These are phyloP conservation scores for Calidris pugnax DNA, from an alignment of 2,113 vertebrate genomes.

Conservation along the genomic window DNA sequence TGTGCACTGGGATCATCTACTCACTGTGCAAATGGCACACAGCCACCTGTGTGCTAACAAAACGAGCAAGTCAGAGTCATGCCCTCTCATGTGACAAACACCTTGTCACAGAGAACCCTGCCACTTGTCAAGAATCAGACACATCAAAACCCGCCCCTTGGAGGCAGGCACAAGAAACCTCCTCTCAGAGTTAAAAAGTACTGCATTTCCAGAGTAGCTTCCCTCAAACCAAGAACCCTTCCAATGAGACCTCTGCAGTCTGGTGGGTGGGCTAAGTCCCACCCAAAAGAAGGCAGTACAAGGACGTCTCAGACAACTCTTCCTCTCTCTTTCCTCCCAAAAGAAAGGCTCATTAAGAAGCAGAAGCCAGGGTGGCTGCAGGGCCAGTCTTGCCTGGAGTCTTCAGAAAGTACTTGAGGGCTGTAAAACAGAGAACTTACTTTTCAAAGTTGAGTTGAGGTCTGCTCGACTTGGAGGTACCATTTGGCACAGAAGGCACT, in stretches of 20 bases:
- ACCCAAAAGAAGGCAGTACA: neutral
- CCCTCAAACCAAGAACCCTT: neutral
- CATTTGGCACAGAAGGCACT: conserved; percentile 78
- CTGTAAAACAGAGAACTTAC: conserved; percentile 69
- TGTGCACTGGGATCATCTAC: neutral
- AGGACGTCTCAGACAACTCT: neutral
- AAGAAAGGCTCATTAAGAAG: neutral
- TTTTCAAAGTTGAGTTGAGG: conserved; percentile 77
- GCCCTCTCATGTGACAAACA: neutral
- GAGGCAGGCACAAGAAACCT: neutral
- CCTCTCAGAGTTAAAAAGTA: neutral
- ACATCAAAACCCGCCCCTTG: neutral
- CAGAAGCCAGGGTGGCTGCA: neutral
- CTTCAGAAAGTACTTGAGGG: neutral
- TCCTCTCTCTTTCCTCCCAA: neutral
- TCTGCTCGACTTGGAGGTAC: conserved; percentile 73
- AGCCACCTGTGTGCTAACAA: neutral
- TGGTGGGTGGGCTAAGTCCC: neutral
- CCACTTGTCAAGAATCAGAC: neutral
- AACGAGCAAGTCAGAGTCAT: neutral
- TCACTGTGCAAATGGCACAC: neutral
- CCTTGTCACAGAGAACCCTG: neutral
- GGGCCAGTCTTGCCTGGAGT: neutral
- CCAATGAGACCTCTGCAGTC: neutral
- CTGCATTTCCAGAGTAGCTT: neutral